These are phyloP conservation scores for Prionailurus bengalensis DNA, from an alignment of 2,113 vertebrate species.

Conservation along the genomic window DNA sequence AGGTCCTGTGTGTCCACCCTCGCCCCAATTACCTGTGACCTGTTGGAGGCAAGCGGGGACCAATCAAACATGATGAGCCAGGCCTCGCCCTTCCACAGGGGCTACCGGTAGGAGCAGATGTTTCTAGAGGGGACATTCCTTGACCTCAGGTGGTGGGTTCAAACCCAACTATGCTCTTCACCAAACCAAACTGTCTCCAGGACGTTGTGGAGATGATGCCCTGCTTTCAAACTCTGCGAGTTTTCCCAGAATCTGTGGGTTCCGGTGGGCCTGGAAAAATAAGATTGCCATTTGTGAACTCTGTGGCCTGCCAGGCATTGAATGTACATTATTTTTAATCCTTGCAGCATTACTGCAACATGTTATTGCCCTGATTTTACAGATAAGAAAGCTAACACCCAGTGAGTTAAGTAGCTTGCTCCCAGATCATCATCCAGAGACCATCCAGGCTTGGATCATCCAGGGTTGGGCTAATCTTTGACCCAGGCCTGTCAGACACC, in stretches of 20 bases:
- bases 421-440: neutral
- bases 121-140: neutral
- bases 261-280: neutral
- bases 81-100: neutral
- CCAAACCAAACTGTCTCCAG: neutral
- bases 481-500: neutral
- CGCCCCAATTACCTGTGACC: neutral
- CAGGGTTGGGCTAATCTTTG: neutral
- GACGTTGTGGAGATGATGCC: neutral
- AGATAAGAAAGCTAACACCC: constrained; percentile 9
- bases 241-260: neutral
- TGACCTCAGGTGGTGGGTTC: neutral
- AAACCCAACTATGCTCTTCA: neutral
- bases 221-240: neutral
- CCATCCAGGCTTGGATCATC: neutral
- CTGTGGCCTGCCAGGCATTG: neutral
- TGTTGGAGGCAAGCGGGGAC: neutral
- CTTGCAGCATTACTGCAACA: neutral
- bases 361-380: neutral
- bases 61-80: neutral
- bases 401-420: neutral
- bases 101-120: too few species aligned
- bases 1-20: neutral
- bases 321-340: neutral
- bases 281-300: neutral